Evolutionary conservation across 2,113 vertebrate species (phyloP), one percentile per base, ranked within the genome.

Genomic region (Upupa epops): DNA sequence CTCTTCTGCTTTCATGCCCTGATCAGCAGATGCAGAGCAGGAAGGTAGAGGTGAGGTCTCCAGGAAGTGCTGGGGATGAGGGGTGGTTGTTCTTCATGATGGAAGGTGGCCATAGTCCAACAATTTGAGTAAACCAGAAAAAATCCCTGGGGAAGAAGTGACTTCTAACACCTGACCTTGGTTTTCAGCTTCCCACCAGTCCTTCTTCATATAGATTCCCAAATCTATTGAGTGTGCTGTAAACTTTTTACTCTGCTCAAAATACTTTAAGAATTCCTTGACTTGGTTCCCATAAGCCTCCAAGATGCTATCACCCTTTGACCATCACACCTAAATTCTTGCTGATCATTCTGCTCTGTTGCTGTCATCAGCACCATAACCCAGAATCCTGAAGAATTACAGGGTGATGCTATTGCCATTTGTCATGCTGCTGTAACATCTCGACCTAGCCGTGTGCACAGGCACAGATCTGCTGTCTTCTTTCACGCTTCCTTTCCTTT

Each of bases 21-120:
- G n/a, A 80, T 22, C 6, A 2, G 34, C 48, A 21, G 22, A 19
- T 2, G 1, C 25, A 32, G 61, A 25, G 18, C 55, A 45, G 51
- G 63, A n/a, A 32, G 28, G 25, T 12, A 46, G 3, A 37, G 40
- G 40, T 5, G 17, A 11, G 20, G 37, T 14, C 32, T 58, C 28
- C 36, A 31, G 37, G 8, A 46, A 22, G 36, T 71, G n/a, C 31
- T 28, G 10, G 28, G 45, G 24, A 59, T 19, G 14, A 17, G 40
- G 25, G 17, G 25, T 40, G 32, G 48, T 40, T 20, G 40, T 13
- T 0, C 0, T 18, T 40, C 3, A 1, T 32, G 11, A n/a, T 13
- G 21, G 32, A 65, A 66, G 29, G 25, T 68, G 25, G 66, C 29
- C 68, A n/a, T 25, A 73, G 6, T 32, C 19, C n/a, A 31, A 11